Percentiles rank a stretch among this genome's conserved stretches.
phyloP scores from a whole-genome alignment of 2,797 vertebrate genomes.

The Erpetoichthys calabaricus region DNA sequence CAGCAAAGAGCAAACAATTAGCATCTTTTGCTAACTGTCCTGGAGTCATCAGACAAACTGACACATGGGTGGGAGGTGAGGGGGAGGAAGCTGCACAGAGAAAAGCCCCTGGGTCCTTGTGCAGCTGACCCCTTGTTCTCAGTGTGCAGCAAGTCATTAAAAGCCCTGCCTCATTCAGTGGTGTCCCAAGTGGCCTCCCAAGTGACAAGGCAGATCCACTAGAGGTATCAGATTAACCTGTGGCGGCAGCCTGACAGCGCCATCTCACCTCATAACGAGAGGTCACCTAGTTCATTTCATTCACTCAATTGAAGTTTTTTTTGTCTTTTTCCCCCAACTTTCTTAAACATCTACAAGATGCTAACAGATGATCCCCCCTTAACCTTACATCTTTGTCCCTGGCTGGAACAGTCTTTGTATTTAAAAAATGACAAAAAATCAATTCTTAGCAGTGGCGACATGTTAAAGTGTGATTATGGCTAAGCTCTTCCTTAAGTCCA shows the following conservation, averaged over 20 bases:
- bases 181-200: no score
- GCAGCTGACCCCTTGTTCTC: not conserved
- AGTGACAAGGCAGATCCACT: not conserved
- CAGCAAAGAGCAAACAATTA: no score
- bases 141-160: not conserved
- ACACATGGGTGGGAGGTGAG: not conserved
- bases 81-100: not conserved
- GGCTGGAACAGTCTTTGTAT: no score
- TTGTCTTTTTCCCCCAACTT: not conserved
- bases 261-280: not conserved
- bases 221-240: not conserved
- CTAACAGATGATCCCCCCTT: not conserved
- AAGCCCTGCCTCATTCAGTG: no score
- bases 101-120: not conserved
- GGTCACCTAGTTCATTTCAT: not conserved
- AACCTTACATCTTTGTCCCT: not conserved
- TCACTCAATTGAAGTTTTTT: not conserved
- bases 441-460: no score
- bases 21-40: not conserved
- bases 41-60: not conserved
- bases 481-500: no score
- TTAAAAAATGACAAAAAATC: no score
- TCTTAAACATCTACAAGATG: not conserved
- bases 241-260: not conserved
- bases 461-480: no score